Base-by-base conservation (phyloP, 2,797 vertebrate species). In the Neoniphon sammara region DNA sequence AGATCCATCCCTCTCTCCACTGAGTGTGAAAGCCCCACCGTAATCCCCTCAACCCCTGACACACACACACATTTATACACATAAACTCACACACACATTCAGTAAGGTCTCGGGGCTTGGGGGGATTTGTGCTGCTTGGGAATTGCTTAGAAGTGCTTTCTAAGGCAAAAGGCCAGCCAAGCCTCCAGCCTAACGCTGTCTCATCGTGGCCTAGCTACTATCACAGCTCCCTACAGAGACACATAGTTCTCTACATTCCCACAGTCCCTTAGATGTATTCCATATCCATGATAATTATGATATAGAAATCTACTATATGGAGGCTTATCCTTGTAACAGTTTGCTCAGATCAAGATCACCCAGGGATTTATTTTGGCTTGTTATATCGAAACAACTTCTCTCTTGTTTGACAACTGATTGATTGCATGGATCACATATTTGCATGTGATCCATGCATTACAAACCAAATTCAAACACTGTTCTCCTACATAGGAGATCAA, bases 71-170 rank as follows among this genome's bases (percentile, higher is more conserved):
- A 74, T 81, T 85, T 71, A 59, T 74, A 70, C 54, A 73, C 17
- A 39, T 23, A 70, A 54, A 42, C 42, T 21, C 57, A 68, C 78
- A 68, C 58, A 49, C 79, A 84, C 75, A 62, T 70, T 66, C 67
- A 73, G 77, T 47, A 46, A 84, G 82, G 80, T 88, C 87, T 64
- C 57, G 4, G 87, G 87, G 83, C 87, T 91, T 87, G 75, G 78
- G 80, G 71, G 61, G 88, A 93, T 93, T 93, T 91, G 84, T 81
- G 80, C 83, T 90, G 86, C 88, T 92, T 84, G 90, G 85, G 88
- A 91, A 93, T 91, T 89, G 86, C 91, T 91, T 85, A 86, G 89
- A 90, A 92, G 90, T 91, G 80, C 86, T 91, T 91, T 92, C 84
- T 77, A 79, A 89, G 80, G 87, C 82, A 88, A 89, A 90, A 84